Base-by-base conservation (phyloP, 2,113 vertebrate genomes). In the Myiopsitta monachus region DNA sequence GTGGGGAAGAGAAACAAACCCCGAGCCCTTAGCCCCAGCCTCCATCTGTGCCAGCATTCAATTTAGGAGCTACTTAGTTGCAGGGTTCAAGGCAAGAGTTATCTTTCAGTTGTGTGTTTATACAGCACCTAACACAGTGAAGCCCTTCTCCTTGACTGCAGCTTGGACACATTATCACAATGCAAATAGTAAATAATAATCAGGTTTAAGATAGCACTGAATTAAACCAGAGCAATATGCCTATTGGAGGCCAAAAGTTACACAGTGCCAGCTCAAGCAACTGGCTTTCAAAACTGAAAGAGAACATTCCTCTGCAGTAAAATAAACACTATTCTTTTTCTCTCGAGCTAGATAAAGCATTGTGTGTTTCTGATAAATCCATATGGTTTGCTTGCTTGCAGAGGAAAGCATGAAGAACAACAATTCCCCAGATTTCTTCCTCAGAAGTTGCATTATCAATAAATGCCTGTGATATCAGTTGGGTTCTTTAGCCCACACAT, bases 361-460 rank as follows among this genome's bases (percentile, higher is more conserved):
- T 89, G 79, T 91, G 88, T 64, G 80, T 94, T 95, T 96, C 94
- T 95, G 63, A 98, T 97, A 97, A 97, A 95, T 96, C 96, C 96
- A 96, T 97, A 95, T 94, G 96, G 92, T 94, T 95, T 97, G 67
- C 96, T 96, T 75, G 84, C 91, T 97, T 91, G 85, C 88, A 94
- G 96, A 97, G 87, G 80, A 98, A 98, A 97, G 91, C 96, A 94
- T n/a, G 89, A 94, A 95, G 97, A 95, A 96, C 97, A 96, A 96
- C 95, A 97, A 92, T 94, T 96, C 94, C 88, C 96, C 95, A 97
- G 93, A 96, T 98, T 97, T 95, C 95, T 97, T 97, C 96, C 97
- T 97, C 92, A 93, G 89, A 95, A 85, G 94, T 96, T 97, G 96
- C 94, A 97, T 96, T 98, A 98, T 98, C 98, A 98, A 98, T 98